These are phyloP conservation scores for Myrmecobius fasciatus DNA, from an alignment of 2,113 vertebrate genomes.

Conservation along the genomic window DNA sequence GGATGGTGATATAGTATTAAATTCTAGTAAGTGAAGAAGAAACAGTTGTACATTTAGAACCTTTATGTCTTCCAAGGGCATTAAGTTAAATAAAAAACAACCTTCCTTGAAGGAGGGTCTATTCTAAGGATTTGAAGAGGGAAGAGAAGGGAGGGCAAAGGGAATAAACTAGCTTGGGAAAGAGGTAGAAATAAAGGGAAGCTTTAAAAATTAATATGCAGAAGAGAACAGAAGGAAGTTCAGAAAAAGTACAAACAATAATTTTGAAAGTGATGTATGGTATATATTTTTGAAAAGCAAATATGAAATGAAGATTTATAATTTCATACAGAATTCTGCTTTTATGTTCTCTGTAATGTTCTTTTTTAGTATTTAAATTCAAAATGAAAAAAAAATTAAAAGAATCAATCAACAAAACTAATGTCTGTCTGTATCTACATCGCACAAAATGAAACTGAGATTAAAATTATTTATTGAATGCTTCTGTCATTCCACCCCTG, in stretches of 20 bases:
- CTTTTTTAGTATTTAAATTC: background rate
- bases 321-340: background rate
- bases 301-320: background rate
- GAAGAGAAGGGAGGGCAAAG: background rate
- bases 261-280: background rate
- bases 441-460: constrained; percentile 14
- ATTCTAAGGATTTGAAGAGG: background rate
- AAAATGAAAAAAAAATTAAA: background rate
- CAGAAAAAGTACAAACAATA: background rate
- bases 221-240: background rate
- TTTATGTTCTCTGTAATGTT: background rate
- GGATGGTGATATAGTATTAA: background rate
- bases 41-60: background rate
- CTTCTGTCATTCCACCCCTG: too few species aligned
- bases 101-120: background rate
- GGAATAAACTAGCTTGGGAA: background rate
- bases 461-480: background rate
- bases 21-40: background rate
- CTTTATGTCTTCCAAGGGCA: background rate
- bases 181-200: background rate
- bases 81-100: background rate
- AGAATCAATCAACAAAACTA: background rate
- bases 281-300: background rate
- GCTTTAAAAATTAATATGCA: background rate
- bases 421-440: background rate